These are phyloP conservation scores for Hypomecis atomaria DNA, from an alignment of 2,888 invertebrate species.

Conservation along the genomic window DNA sequence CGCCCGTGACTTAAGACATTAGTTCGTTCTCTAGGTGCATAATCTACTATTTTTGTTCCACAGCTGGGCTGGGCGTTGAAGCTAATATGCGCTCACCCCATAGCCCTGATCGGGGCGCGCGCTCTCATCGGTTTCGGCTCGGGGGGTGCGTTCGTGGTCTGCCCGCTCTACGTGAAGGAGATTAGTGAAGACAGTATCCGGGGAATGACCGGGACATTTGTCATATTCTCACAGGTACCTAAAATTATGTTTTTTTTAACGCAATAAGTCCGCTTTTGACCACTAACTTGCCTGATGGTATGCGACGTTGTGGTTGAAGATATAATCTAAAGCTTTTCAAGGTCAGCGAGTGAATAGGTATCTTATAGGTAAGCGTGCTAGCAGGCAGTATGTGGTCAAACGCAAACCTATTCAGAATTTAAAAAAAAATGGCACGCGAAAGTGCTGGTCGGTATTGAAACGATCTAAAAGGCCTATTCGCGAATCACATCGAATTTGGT, in stretches of 20 bases:
- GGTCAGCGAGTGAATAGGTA: too few relatives aligned
- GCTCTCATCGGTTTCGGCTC: slow-evolving; percentile 78
- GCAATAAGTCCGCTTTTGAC: too few relatives aligned
- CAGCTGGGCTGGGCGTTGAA: slow-evolving; percentile 80
- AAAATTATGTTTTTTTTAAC: not conserved
- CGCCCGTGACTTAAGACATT: not conserved
- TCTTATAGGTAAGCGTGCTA: too few relatives aligned
- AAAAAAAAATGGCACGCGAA: too few relatives aligned
- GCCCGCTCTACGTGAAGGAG: slow-evolving; percentile 78
- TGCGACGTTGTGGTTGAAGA: too few relatives aligned
- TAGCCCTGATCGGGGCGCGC: slow-evolving; percentile 69
- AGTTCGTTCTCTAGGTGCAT: not conserved
- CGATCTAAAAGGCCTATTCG: too few relatives aligned
- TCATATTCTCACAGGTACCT: slow-evolving; percentile 76
- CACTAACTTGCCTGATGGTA: too few relatives aligned
- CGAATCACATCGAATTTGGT: too few relatives aligned
- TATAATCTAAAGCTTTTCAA: too few relatives aligned
- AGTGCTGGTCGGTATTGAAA: too few relatives aligned
- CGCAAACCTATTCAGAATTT: too few relatives aligned
- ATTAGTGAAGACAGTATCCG: slow-evolving; percentile 79
- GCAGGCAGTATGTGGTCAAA: too few relatives aligned
- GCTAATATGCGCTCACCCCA: slow-evolving; percentile 63
- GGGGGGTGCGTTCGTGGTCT: slow-evolving; percentile 75
- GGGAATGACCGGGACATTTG: slow-evolving; percentile 79
- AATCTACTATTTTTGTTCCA: slow-evolving; percentile 16